Percentiles rank a stretch among this genome's conserved stretches.
These are phyloP conservation scores for Mimachlamys varia DNA, from an alignment of 2,888 invertebrate genomes.

Conservation along the genomic window DNA sequence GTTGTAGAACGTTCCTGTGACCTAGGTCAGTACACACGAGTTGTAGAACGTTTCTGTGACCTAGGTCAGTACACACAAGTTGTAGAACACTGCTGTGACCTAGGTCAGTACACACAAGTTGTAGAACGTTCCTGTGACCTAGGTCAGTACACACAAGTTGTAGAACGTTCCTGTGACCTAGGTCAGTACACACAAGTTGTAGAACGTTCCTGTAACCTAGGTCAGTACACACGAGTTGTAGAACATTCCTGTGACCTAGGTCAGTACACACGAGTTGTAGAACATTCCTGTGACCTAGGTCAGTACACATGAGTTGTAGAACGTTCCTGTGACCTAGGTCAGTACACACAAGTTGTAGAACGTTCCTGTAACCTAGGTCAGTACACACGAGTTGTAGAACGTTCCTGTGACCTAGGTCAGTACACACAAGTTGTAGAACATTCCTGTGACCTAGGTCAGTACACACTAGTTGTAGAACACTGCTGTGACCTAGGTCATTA, in stretches of 20 bases:
- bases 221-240: constrained; percentile 58
- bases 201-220: constrained; percentile 54
- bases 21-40: constrained; percentile 67
- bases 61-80: constrained; percentile 67
- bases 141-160: constrained; percentile 65
- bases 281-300: constrained; percentile 64
- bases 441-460: constrained; percentile 67
- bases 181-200: constrained; percentile 63
- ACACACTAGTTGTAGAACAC: too few species aligned
- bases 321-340: constrained; percentile 65
- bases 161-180: constrained; percentile 46
- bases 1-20: too few species aligned
- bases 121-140: constrained; percentile 5
- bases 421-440: background rate
- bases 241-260: constrained; percentile 59
- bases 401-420: constrained; percentile 67
- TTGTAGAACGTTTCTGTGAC: too few species aligned
- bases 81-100: too few species aligned
- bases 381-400: constrained; percentile 26
- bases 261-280: constrained; percentile 53
- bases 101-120: constrained; percentile 67
- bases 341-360: constrained; percentile 36
- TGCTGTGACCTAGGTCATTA: constrained; percentile 67
- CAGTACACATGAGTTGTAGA: constrained; percentile 41
- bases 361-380: constrained; percentile 65